Evolutionary conservation across 2,888 invertebrate species (phyloP).

Genomic region (Cheilosia scutellata): DNA sequence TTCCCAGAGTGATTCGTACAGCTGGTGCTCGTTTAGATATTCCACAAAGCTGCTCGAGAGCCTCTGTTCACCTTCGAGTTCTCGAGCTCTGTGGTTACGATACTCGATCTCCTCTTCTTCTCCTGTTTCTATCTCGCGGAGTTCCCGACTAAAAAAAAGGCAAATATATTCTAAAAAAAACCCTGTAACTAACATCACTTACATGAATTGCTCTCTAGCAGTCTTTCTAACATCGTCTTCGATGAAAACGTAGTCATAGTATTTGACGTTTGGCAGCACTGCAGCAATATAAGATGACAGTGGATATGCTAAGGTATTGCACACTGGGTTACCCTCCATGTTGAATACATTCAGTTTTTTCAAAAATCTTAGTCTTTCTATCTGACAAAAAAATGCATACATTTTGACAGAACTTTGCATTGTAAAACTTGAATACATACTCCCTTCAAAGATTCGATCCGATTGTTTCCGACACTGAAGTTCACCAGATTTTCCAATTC

Average conservation of each 20-base stretch:
- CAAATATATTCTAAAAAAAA: too few species aligned
- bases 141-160: slow-evolving; percentile 78
- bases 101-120: slow-evolving; percentile 87
- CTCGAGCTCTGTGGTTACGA: slow-evolving; percentile 84
- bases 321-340: slow-evolving; percentile 92
- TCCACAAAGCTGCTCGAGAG: slow-evolving; percentile 91
- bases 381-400: slow-evolving; percentile 83
- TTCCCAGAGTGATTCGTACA: slow-evolving; percentile 89
- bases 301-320: slow-evolving; percentile 87
- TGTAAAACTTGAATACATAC: slow-evolving; percentile 84
- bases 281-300: slow-evolving; percentile 87
- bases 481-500: slow-evolving; percentile 89
- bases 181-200: slow-evolving; percentile 70
- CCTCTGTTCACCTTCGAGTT: slow-evolving; percentile 86
- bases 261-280: slow-evolving; percentile 86
- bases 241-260: slow-evolving; percentile 84
- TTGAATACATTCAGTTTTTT: slow-evolving; percentile 89
- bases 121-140: slow-evolving; percentile 85
- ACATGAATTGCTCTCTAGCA: slow-evolving; percentile 86
- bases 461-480: slow-evolving; percentile 93
- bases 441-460: slow-evolving; percentile 89
- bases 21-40: slow-evolving; percentile 88
- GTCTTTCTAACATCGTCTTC: slow-evolving; percentile 86
- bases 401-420: neutral
- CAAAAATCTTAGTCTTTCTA: slow-evolving; percentile 89